A percentile compares a stretch with the other conserved stretches of the same genome.
Conservation (phyloP, 1,140 invertebrate species). For the Araneus ventricosus region DNA sequence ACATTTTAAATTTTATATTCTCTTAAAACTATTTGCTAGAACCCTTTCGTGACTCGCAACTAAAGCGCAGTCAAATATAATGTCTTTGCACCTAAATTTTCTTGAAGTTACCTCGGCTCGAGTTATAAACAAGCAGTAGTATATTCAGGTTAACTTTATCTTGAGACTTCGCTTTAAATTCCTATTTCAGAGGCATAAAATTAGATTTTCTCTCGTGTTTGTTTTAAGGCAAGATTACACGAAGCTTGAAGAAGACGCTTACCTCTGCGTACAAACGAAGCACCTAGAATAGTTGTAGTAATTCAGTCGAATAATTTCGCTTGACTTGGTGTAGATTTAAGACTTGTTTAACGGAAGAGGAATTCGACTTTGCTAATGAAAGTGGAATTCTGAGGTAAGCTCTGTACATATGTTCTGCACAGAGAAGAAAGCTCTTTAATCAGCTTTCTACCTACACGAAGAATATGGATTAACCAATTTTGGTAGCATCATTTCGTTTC, state of each 20-base stretch:
- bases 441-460: not conserved
- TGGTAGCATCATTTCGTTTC: too few relatives aligned
- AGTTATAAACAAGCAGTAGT: not conserved
- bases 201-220: constrained; percentile 41
- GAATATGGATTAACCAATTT: too few relatives aligned
- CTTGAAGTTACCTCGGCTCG: not conserved
- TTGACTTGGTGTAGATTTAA: constrained; percentile 41
- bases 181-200: constrained; percentile 41
- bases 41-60: constrained; percentile 1
- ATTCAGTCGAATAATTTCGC: constrained; percentile 35
- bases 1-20: constrained; percentile 45
- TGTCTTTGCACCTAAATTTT: constrained; percentile 41
- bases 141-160: constrained; percentile 16
- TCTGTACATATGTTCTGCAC: not conserved
- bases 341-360: not conserved
- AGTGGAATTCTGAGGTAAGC: not conserved
- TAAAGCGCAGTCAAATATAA: constrained; percentile 42
- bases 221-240: constrained; percentile 30
- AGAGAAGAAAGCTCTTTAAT: not conserved
- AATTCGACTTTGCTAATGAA: not conserved
- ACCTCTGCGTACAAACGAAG: not conserved
- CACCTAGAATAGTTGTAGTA: not conserved
- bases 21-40: not conserved
- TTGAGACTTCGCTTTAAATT: constrained; percentile 31
- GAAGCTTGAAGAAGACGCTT: not conserved